Percentiles rank a stretch among this genome's conserved stretches.
These are phyloP conservation scores for Toxotes jaculatrix DNA, from an alignment of 2,113 vertebrate species.

Conservation along the genomic window DNA sequence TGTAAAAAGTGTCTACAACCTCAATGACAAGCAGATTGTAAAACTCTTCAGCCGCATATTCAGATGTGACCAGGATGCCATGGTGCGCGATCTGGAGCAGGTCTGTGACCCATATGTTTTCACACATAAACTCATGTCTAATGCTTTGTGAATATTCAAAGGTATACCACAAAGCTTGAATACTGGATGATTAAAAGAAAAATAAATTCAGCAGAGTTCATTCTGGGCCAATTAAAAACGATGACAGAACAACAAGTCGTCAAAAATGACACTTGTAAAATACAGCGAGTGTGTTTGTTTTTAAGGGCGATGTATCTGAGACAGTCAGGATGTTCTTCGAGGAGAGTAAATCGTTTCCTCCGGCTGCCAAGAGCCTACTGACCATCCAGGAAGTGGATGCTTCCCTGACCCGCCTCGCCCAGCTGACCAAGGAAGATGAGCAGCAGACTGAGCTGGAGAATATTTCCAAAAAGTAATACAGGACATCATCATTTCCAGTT, in stretches of 20 bases:
- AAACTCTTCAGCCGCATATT: conserved; percentile 98
- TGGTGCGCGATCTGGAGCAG: conserved; percentile 96
- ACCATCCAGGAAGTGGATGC: conserved; percentile 97
- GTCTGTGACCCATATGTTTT: conserved; percentile 76
- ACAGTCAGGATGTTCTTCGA: conserved; percentile 97
- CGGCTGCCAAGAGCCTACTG: conserved; percentile 92
- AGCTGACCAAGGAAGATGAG: conserved; percentile 96
- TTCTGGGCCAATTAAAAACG: neutral
- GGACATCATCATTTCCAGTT: neutral
- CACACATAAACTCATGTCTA: neutral
- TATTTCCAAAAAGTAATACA: conserved; percentile 88
- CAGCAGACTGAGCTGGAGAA: conserved; percentile 92
- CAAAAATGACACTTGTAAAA: neutral
- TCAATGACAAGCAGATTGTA: conserved; percentile 99
- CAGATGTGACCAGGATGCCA: conserved; percentile 93
- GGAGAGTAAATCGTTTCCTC: conserved; percentile 90
- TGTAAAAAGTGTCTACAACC: conserved; percentile 97
- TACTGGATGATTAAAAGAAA: neutral
- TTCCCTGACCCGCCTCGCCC: conserved; percentile 89
- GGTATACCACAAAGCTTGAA: neutral
- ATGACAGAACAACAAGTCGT: neutral
- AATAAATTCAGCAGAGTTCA: neutral
- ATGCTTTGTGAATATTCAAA: neutral
- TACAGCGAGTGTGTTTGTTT: neutral
- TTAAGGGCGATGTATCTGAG: conserved; percentile 96